Evolutionary conservation across 2,113 vertebrate genomes (phyloP).

Genomic region (Halichoeres trimaculatus): DNA sequence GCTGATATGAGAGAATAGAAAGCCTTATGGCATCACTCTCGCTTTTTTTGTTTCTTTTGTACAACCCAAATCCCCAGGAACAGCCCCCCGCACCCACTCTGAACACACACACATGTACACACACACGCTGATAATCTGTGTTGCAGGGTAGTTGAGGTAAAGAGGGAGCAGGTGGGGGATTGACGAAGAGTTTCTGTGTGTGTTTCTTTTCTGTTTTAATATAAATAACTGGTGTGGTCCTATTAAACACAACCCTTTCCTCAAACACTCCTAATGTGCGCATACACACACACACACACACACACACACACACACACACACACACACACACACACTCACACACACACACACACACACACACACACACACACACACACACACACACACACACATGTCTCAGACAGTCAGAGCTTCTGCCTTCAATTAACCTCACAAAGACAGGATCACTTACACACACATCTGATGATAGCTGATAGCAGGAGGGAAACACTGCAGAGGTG

Average conservation of each 20-base stretch:
- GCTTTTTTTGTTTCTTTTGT: conserved; percentile 70
- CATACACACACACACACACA: conserved; percentile 27
- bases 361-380: conserved; percentile 26
- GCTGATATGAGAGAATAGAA: conserved; percentile 75
- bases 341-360: conserved; percentile 26
- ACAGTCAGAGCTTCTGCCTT: conserved; percentile 78
- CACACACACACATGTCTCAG: conserved; percentile 63
- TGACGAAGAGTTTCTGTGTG: conserved; percentile 48
- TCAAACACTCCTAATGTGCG: conserved; percentile 15
- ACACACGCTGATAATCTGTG: conserved; percentile 57
- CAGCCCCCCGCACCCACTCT: neutral
- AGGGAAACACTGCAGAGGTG: conserved; percentile 30
- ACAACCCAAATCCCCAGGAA: conserved; percentile 68
- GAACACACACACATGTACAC: conserved; percentile 30
- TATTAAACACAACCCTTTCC: conserved; percentile 61
- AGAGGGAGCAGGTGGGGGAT: conserved; percentile 68
- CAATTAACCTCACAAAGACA: conserved; percentile 82
- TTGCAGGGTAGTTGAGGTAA: conserved; percentile 51
- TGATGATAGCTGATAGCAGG: conserved; percentile 62
- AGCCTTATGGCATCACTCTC: conserved; percentile 72
- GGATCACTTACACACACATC: conserved; percentile 71
- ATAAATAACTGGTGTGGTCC: conserved; percentile 49
- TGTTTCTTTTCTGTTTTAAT: conserved; percentile 60
- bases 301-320: conserved; percentile 28
- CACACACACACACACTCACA: neutral